Percentiles rank a stretch among this genome's conserved stretches.
Conservation (phyloP, 2,797 vertebrate species). For the Poeciliopsis infans region DNA sequence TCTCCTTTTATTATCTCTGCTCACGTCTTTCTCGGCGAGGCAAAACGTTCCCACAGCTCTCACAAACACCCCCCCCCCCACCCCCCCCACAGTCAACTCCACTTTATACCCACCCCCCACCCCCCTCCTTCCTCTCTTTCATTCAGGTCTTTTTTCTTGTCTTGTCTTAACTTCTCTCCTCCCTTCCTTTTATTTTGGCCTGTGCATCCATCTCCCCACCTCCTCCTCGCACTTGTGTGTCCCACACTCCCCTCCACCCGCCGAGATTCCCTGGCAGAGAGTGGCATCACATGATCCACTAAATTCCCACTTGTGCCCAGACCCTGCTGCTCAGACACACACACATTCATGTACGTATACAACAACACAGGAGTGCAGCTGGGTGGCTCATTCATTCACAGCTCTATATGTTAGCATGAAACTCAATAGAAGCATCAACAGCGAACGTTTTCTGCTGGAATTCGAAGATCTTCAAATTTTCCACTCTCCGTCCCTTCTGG, state of each 20-base stretch:
- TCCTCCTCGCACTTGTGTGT: constrained; percentile 10
- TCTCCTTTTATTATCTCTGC: constrained; percentile 76
- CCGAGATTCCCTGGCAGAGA: constrained; percentile 66
- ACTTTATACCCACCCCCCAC: constrained; percentile 21
- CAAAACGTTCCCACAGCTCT: constrained; percentile 81
- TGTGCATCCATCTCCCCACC: constrained; percentile 11
- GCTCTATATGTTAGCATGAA: constrained; percentile 54
- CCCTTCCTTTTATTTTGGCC: constrained; percentile 32
- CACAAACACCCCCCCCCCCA: constrained; percentile 7
- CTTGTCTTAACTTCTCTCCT: constrained; percentile 44
- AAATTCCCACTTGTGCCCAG: constrained; percentile 58
- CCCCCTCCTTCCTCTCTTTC: constrained; percentile 27
- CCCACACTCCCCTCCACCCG: neutral
- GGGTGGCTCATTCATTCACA: constrained; percentile 53
- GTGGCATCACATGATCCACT: constrained; percentile 77
- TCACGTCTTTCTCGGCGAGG: constrained; percentile 79
- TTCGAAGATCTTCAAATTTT: constrained; percentile 23
- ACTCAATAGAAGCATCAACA: constrained; percentile 40
- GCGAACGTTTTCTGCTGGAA: neutral
- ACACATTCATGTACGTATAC: constrained; percentile 32
- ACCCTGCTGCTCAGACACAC: constrained; percentile 24
- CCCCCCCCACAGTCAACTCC: constrained; percentile 28
- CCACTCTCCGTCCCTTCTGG: constrained; percentile 2
- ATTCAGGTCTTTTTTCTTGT: constrained; percentile 33
- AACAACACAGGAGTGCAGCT: constrained; percentile 35